Conservation (phyloP, 2,113 vertebrate species). For the Corythornis cristatus region DNA sequence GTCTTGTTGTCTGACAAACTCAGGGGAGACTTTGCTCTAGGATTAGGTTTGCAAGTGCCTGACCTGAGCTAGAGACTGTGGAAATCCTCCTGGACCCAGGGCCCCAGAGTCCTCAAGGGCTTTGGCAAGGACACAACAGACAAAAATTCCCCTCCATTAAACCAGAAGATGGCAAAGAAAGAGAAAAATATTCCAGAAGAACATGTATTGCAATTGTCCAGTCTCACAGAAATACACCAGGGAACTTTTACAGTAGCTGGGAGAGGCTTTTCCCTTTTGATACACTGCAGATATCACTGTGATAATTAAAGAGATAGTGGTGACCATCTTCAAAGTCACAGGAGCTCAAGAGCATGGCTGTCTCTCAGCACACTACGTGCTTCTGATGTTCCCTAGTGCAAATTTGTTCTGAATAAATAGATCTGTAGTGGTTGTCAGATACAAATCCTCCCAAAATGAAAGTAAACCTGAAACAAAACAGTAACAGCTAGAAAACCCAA, state of each 20-base stretch:
- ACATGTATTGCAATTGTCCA: neutral
- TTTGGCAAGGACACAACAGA: neutral
- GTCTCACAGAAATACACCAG: neutral
- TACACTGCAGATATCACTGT: neutral
- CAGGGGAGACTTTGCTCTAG: neutral
- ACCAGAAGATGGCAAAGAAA: neutral
- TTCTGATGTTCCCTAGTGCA: neutral
- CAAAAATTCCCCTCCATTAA: neutral
- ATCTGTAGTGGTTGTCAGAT: neutral
- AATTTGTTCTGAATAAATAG: constrained; percentile 19
- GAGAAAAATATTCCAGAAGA: neutral
- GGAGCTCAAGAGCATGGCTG: neutral
- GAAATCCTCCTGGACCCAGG: neutral
- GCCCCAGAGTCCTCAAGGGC: neutral
- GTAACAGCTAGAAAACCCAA: neutral
- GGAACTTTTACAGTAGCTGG: neutral
- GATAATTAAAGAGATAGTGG: fast-evolving
- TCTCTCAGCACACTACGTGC: neutral
- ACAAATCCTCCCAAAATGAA: neutral
- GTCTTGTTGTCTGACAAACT: neutral
- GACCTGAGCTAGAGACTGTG: neutral
- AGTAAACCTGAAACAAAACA: neutral
- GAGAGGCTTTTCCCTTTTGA: neutral
- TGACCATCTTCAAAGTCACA: neutral
- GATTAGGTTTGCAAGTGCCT: neutral